These are phyloP conservation scores for Notothenia rossii DNA, from an alignment of 2,113 vertebrate species.

Conservation along the genomic window DNA sequence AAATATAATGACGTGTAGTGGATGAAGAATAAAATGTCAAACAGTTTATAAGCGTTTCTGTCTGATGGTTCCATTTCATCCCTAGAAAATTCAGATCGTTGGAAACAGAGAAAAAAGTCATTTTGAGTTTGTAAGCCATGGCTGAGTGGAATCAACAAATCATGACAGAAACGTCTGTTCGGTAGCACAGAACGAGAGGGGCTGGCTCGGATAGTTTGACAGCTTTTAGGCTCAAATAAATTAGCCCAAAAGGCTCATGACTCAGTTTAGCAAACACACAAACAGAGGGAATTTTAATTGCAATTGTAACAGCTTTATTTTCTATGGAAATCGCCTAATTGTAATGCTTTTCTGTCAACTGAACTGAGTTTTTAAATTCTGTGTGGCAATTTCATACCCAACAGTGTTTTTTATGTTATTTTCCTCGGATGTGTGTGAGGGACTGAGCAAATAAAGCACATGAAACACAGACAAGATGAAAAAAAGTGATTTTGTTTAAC, in stretches of 20 bases:
- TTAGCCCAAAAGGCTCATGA: background rate
- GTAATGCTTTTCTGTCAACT: background rate
- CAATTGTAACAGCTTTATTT: background rate
- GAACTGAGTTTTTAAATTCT: background rate
- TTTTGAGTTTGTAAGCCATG: slow-evolving; percentile 18
- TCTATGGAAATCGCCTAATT: background rate
- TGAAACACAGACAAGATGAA: background rate
- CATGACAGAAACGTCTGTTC: slow-evolving; percentile 39
- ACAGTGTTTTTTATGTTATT: background rate
- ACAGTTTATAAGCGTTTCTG: background rate
- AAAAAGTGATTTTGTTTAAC: too few relatives aligned
- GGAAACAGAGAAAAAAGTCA: slow-evolving; percentile 4
- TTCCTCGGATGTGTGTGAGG: background rate
- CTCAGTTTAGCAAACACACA: slow-evolving; percentile 9
- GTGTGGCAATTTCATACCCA: background rate
- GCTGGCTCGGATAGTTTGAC: slow-evolving; percentile 22
- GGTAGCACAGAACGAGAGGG: slow-evolving; percentile 3
- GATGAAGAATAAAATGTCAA: slow-evolving; percentile 46
- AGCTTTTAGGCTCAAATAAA: slow-evolving; percentile 26
- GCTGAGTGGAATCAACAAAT: slow-evolving; percentile 48
- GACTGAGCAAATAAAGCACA: background rate
- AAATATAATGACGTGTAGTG: slow-evolving; percentile 36
- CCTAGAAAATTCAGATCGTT: background rate
- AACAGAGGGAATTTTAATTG: slow-evolving; percentile 12
- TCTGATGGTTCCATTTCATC: slow-evolving; percentile 28